phyloP scores from a whole-genome alignment of 2,797 vertebrate genomes.

The Enteromius mattozi region DNA sequence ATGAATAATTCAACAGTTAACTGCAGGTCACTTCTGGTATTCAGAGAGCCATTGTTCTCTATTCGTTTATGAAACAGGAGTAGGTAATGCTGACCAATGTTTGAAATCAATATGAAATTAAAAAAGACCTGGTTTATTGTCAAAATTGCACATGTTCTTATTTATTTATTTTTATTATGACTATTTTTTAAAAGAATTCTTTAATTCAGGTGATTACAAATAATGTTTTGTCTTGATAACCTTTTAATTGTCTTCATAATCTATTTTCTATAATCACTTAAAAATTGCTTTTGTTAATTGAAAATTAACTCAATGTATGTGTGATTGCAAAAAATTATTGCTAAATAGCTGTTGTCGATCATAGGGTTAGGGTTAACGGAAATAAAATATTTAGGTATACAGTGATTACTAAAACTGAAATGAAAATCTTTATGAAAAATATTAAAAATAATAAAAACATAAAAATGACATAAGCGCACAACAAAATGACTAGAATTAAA shows the following conservation, averaged over 20 bases:
- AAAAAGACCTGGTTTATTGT: neutral
- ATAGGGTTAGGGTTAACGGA: neutral
- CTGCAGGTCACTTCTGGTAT: conserved; percentile 5
- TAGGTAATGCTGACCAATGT: neutral
- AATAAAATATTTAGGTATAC: neutral
- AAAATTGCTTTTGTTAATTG: neutral
- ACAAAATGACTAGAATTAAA: neutral
- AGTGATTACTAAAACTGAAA: too few relatives aligned
- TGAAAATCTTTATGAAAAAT: neutral
- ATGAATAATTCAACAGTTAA: conserved; percentile 17
- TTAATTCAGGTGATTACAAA: neutral
- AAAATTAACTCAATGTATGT: neutral
- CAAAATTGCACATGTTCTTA: neutral
- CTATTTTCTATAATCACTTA: neutral
- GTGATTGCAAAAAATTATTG: too few relatives aligned
- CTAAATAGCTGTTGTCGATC: neutral
- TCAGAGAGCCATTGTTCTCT: conserved; percentile 11
- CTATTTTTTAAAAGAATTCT: neutral
- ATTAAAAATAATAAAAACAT: neutral
- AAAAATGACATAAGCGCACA: too few relatives aligned
- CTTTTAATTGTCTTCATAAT: neutral
- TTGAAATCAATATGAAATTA: neutral
- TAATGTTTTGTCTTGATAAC: neutral
- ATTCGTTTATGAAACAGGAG: neutral
- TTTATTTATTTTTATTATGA: neutral